A percentile compares a stretch with the other conserved stretches of the same genome.
These are phyloP conservation scores for Tinamus guttatus DNA, from an alignment of 2,113 vertebrate genomes.

Conservation along the genomic window DNA sequence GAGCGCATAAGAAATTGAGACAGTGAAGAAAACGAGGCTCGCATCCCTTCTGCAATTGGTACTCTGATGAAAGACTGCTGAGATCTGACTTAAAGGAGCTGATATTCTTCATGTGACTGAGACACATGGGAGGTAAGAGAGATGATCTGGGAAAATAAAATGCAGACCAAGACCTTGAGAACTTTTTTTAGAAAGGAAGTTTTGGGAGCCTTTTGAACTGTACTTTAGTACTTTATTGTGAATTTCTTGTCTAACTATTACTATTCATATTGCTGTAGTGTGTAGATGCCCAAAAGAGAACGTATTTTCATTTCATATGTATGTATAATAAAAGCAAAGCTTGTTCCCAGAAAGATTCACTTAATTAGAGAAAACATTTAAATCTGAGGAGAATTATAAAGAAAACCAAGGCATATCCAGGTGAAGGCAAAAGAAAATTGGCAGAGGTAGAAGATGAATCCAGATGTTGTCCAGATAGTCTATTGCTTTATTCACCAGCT, in stretches of 20 bases:
- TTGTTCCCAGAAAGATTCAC: background rate
- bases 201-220: background rate
- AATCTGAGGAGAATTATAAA: background rate
- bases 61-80: background rate
- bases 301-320: background rate
- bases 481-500: background rate
- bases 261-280: background rate
- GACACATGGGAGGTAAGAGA: background rate
- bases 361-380: background rate
- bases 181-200: background rate
- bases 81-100: background rate
- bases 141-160: background rate
- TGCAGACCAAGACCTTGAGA: background rate
- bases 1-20: background rate
- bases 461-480: background rate
- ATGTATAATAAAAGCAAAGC: background rate
- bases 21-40: background rate
- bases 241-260: background rate
- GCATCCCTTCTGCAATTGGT: background rate
- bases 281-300: background rate
- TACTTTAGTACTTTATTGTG: background rate
- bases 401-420: background rate
- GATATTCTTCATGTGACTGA: background rate
- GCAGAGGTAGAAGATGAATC: background rate
- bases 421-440: rapidly evolving